Base-by-base conservation (phyloP, 1,140 invertebrate genomes). In the Drosophila kanapiae region DNA sequence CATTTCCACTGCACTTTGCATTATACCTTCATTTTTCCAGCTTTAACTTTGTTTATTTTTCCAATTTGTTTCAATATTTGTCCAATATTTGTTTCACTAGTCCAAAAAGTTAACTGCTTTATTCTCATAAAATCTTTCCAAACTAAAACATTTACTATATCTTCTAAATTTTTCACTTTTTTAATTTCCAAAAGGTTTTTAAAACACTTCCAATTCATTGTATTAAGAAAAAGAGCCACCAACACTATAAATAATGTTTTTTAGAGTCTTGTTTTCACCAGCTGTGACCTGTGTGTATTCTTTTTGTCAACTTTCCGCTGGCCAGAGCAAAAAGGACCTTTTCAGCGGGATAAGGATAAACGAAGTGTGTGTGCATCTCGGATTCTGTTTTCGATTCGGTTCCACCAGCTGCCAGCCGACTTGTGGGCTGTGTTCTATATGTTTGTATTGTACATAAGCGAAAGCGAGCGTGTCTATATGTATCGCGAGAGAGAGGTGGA, bases 381-480 rank as follows among this genome's bases (percentile, higher is more conserved):
- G 54, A 29, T 49, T 57, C 33, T 51, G 53, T 38, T 56, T 56
- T 67, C 8, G 14, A 29, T 37, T 76, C 47, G 61, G 61, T 27
- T 47, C 61, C 62, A 75, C 76, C 74, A 76, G 74, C 74, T 76
- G 74, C 74, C 74, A 76, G 37, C 53, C 67, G 54, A 72, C 69
- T 71, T 45, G 48, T 71, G 49, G 65, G 48, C 23, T 33, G 18
- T 33, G 42, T 31, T 42, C 31, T 35, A 72, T n/a, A 71, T 40
- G 31, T 51, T 35, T 43, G 23, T 23, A 23, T 18, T n/a, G 35
- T 48, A 61, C 33, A 38, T 23, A 56, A 56, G 35, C 23, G 33
- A 38, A 53, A 54, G 51, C 53, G 53, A 48, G 29, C 42, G 43
- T 48, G 23, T 31, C 33, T 31, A 13, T 68, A 33, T 45, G 48